phyloP scores from a whole-genome alignment of 1,140 invertebrate genomes.

The Propsilocerus akamusi region DNA sequence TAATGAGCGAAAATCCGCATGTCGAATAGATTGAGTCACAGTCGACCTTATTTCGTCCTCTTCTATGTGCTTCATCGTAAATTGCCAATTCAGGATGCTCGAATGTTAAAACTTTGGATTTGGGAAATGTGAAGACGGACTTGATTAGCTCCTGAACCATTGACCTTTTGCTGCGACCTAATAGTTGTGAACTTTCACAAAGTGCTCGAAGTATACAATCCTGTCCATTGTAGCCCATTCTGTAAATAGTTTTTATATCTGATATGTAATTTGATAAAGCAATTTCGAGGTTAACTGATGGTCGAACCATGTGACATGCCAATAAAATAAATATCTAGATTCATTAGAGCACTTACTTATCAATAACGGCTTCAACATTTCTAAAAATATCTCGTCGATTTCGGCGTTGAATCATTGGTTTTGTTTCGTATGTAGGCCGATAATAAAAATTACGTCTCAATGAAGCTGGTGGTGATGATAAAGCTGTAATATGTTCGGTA shows the following conservation, averaged over 20 bases:
- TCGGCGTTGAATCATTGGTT: conserved; percentile 27
- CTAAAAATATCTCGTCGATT: conserved; percentile 38
- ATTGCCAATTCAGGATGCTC: conserved; percentile 44
- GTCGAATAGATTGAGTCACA: conserved; percentile 35
- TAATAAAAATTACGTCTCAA: background rate
- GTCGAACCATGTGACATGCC: too few relatives aligned
- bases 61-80: conserved; percentile 38
- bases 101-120: conserved; percentile 33
- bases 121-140: conserved; percentile 40
- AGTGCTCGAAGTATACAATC: conserved; percentile 43
- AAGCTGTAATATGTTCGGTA: too few relatives aligned
- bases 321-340: background rate
- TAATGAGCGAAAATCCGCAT: conserved; percentile 51
- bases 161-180: conserved; percentile 36
- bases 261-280: conserved; percentile 7
- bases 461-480: too few relatives aligned
- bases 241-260: conserved; percentile 17
- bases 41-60: conserved; percentile 23
- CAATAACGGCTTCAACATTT: conserved; percentile 44
- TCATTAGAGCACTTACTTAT: conserved; percentile 35
- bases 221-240: conserved; percentile 47
- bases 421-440: conserved; percentile 5
- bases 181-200: conserved; percentile 44
- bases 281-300: background rate
- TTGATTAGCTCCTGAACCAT: conserved; percentile 52